Evolutionary conservation across 2,888 invertebrate genomes (phyloP).

Genomic region (Neoscelio sp.): DNA sequence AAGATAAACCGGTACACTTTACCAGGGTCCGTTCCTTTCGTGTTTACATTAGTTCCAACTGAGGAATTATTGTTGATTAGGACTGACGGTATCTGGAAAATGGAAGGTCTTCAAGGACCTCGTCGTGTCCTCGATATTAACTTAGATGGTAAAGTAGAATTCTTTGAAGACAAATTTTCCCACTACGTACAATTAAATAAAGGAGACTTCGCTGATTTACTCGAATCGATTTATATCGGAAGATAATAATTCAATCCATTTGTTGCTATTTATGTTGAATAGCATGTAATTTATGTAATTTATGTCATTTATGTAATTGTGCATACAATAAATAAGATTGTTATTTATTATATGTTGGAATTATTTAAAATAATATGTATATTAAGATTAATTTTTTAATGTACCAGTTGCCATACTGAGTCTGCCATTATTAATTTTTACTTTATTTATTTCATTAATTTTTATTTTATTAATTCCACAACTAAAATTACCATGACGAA

Average conservation of each 20-base stretch:
- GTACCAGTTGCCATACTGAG: too few species aligned
- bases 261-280: too few species aligned
- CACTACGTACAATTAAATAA: background rate
- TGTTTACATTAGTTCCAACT: constrained; percentile 60
- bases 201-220: background rate
- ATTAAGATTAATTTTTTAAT: too few species aligned
- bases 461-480: too few species aligned
- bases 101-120: constrained; percentile 74
- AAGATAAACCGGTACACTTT: constrained; percentile 69
- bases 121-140: constrained; percentile 63
- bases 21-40: constrained; percentile 65
- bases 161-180: background rate
- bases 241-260: background rate
- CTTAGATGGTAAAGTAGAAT: constrained; percentile 36
- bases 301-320: too few species aligned
- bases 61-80: constrained; percentile 73
- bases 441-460: too few species aligned
- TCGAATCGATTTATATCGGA: background rate
- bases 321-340: too few species aligned
- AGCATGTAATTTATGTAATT: too few species aligned
- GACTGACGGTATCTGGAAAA: constrained; percentile 76
- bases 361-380: too few species aligned
- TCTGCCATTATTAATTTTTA: too few species aligned
- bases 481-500: too few species aligned
- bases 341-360: too few species aligned